Percentiles rank a stretch among this genome's conserved stretches.
These are phyloP conservation scores for Carcharodon carcharias DNA, from an alignment of 2,797 vertebrate species.

Conservation along the genomic window DNA sequence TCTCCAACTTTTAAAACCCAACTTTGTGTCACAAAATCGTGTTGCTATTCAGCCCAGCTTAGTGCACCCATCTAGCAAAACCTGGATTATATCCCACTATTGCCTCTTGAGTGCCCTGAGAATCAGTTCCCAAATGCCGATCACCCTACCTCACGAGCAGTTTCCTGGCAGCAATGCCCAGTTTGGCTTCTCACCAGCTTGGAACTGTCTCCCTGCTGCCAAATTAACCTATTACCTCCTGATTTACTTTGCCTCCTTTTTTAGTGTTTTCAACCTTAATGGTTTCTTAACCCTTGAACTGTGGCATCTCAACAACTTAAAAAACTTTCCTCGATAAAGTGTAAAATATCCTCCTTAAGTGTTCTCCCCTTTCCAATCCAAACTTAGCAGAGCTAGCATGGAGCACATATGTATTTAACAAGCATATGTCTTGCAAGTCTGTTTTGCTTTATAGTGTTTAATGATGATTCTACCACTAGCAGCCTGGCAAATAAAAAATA, in stretches of 20 bases:
- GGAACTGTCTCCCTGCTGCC: background rate
- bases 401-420: slow-evolving; percentile 10
- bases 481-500: slow-evolving; percentile 30
- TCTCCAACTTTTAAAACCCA: background rate
- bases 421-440: background rate
- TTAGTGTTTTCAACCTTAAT: slow-evolving; percentile 27
- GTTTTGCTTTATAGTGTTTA: slow-evolving; percentile 27
- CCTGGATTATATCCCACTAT: background rate
- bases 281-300: background rate
- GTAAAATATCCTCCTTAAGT: slow-evolving; percentile 31
- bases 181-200: background rate
- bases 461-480: slow-evolving; percentile 30
- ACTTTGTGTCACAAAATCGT: background rate
- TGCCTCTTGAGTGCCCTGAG: background rate
- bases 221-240: background rate
- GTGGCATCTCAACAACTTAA: background rate
- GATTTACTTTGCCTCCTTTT: slow-evolving; percentile 9
- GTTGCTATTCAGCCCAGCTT: background rate
- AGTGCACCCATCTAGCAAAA: background rate
- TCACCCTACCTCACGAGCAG: too few relatives aligned
- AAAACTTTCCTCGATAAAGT: background rate
- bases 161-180: background rate
- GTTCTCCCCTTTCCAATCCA: background rate
- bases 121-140: background rate
- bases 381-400: background rate